Conservation (phyloP, 1,140 invertebrate genomes). For the Globodera rostochiensis region DNA sequence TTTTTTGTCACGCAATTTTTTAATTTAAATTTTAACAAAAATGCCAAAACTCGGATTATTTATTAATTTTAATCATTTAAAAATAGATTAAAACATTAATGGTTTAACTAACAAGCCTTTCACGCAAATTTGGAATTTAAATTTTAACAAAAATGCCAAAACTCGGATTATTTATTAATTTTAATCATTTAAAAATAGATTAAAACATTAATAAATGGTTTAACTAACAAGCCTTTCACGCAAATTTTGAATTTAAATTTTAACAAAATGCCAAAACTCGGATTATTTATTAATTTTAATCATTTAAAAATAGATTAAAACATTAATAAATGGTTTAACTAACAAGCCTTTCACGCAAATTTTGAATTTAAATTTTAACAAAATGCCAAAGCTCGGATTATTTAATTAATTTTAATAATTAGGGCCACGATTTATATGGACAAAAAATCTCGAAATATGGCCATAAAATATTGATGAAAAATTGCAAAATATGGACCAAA, state of each 20-base stretch:
- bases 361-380: neutral
- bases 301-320: too few species aligned
- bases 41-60: neutral
- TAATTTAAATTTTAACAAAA: neutral
- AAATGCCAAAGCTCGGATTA: neutral
- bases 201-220: neutral
- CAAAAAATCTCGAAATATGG: too few species aligned
- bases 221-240: neutral
- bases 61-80: neutral
- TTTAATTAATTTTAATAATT: too few species aligned
- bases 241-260: neutral
- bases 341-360: too few species aligned
- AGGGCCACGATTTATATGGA: too few species aligned
- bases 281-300: neutral
- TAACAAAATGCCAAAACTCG: neutral
- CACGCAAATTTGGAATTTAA: neutral
- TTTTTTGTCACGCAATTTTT: neutral
- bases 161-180: neutral
- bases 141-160: neutral
- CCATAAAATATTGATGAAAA: too few species aligned
- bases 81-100: too few species aligned
- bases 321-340: too few species aligned
- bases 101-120: neutral
- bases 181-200: too few species aligned
- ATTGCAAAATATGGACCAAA: too few species aligned